phyloP scores from a whole-genome alignment of 2,888 invertebrate genomes.

The Teleiodes luculella region DNA sequence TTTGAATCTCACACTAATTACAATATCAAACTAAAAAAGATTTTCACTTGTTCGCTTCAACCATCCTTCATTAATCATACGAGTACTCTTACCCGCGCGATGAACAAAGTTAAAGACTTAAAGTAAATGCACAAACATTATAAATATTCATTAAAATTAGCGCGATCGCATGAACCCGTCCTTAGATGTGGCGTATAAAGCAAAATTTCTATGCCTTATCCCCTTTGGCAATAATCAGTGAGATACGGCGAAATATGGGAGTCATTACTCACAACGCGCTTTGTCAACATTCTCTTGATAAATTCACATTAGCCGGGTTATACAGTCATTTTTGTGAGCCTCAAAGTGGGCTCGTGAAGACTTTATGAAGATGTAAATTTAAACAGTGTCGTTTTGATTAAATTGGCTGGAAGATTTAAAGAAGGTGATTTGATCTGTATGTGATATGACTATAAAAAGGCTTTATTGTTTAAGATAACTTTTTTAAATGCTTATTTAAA shows the following conservation, averaged over 20 bases:
- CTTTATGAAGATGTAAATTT: slow-evolving; percentile 6
- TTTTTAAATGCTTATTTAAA: neutral
- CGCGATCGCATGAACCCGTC: slow-evolving; percentile 42
- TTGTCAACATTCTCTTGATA: slow-evolving; percentile 65
- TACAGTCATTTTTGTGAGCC: slow-evolving; percentile 39
- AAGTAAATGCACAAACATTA: slow-evolving; percentile 55
- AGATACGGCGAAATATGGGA: slow-evolving; percentile 68
- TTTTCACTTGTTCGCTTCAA: neutral
- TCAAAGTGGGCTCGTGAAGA: slow-evolving; percentile 2
- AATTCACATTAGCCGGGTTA: slow-evolving; percentile 60
- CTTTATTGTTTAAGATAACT: too few species aligned
- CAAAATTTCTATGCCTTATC: slow-evolving; percentile 61
- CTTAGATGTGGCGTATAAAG: slow-evolving; percentile 44
- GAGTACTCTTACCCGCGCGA: neutral
- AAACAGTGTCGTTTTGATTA: neutral
- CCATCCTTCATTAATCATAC: neutral
- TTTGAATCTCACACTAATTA: too few species aligned
- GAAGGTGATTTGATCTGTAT: neutral
- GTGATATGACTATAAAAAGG: too few species aligned
- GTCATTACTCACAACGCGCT: slow-evolving; percentile 60
- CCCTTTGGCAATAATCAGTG: slow-evolving; percentile 61
- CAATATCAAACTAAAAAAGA: too few species aligned
- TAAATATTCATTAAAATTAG: slow-evolving; percentile 68
- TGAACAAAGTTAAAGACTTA: slow-evolving; percentile 44
- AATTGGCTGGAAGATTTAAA: neutral